Percentiles rank a stretch among this genome's conserved stretches.
phyloP scores from a whole-genome alignment of 2,888 invertebrate species.

The Nudaria mundana region DNA sequence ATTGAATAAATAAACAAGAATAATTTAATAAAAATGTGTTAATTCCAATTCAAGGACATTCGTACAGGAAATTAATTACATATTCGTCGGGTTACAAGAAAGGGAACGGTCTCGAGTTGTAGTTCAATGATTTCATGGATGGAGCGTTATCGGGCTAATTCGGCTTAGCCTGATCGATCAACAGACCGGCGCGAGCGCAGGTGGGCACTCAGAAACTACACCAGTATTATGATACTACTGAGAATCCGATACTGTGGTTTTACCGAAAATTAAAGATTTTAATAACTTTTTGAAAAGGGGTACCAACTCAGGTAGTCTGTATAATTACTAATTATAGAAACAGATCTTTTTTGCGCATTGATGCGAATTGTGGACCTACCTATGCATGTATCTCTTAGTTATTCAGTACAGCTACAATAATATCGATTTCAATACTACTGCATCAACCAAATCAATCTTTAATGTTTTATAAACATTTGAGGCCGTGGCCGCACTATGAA shows the following conservation, averaged over 20 bases:
- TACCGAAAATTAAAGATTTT: constrained; percentile 7
- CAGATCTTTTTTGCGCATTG: too few species aligned
- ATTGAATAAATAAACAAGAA: not conserved
- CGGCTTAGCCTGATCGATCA: constrained; percentile 57
- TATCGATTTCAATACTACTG: too few species aligned
- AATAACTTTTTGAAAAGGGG: not conserved
- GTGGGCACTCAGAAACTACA: constrained; percentile 41
- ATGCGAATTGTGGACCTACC: too few species aligned
- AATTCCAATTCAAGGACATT: constrained; percentile 5
- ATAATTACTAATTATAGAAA: too few species aligned
- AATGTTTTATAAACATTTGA: too few species aligned
- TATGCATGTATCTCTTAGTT: too few species aligned
- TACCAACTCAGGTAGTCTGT: not conserved
- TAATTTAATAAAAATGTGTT: too few species aligned
- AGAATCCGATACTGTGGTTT: constrained; percentile 17
- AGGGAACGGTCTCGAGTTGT: constrained; percentile 55
- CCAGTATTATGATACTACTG: constrained; percentile 32
- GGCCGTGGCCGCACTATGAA: too few species aligned
- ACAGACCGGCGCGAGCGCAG: constrained; percentile 61
- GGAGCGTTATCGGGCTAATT: constrained; percentile 59
- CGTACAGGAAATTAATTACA: constrained; percentile 52
- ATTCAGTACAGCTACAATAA: too few species aligned
- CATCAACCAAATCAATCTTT: too few species aligned
- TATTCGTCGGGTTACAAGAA: constrained; percentile 57
- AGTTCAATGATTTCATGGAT: constrained; percentile 61